Base-by-base conservation (phyloP, 2,888 invertebrate species). In the Zygogramma bicolorata region DNA sequence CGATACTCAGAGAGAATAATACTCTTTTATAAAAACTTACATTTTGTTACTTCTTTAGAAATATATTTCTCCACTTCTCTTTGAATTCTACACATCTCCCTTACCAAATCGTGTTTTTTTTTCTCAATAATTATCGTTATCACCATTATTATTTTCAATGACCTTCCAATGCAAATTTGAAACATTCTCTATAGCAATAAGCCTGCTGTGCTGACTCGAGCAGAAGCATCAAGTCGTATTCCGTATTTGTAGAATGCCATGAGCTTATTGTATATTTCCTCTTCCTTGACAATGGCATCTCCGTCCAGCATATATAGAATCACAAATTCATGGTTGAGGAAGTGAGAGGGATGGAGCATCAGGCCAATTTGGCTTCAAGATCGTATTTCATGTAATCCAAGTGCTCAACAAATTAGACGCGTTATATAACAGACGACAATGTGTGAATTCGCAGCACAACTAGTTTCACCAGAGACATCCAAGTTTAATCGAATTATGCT, bases 391-490 rank as follows among this genome's bases (percentile, higher is more conserved):
- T 53, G n/a, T 53, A 53, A 27, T 25, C 27, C 27, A 53, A 53
- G 53, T 53, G 25, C 25, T 53, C 53, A 53, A 53, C 53, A 53
- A 53, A 53, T 53, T 53, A 53, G 25, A 53, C 53, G 25, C n/a
- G 6, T 53, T 53, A 53, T 53, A 25, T 25, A n/a, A 25, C 53
- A 25, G 53, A 27, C 7, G 53, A 53, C 53, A 53, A 53, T 25
- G 13, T 53, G 27, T 25, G 53, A 53, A 53, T 53, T 22, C n/a
- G 10, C 53, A 27, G 10, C 5, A 5, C 22, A 27, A 53, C 53
- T 53, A 25, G 25, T 53, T 20, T 2, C 18, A 18, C 18, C 46
- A 46, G 18, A 46, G 46, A 46, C 34, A 34, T 34, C 34, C 34
- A 34, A 34, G 13, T 34, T 3, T 34, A 13, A 34, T 34, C n/a